Percentiles rank a stretch among this genome's conserved stretches.
Conservation (phyloP, 2,797 vertebrate species). For the Tangara arthus region DNA sequence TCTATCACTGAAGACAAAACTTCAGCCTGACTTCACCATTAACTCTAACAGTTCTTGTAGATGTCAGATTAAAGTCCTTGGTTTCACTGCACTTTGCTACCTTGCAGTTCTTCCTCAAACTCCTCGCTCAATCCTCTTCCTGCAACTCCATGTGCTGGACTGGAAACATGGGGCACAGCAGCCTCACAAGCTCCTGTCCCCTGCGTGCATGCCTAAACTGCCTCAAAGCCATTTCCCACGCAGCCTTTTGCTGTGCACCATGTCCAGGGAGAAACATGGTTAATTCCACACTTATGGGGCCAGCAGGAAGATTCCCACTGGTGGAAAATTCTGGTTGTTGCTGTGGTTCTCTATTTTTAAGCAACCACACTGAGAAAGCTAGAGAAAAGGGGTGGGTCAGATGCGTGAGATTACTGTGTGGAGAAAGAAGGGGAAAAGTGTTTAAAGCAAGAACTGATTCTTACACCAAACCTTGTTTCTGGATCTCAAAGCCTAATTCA, state of each 20-base stretch:
- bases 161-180: neutral
- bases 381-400: neutral
- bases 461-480: neutral
- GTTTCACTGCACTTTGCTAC: neutral
- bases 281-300: neutral
- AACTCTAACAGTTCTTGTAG: neutral
- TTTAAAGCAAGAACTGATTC: neutral
- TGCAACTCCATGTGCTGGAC: neutral
- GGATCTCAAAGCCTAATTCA: neutral
- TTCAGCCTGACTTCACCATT: neutral
- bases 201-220: accelerated
- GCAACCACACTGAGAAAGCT: no score
- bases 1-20: neutral
- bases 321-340: neutral
- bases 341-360: neutral
- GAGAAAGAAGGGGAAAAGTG: neutral
- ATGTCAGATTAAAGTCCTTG: neutral
- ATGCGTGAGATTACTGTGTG: neutral
- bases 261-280: neutral
- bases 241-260: neutral
- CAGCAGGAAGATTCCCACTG: neutral
- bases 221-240: neutral
- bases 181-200: neutral
- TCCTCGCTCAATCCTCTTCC: neutral
- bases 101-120: neutral